A percentile compares a stretch with the other conserved stretches of the same genome.
phyloP scores from a whole-genome alignment of 2,113 vertebrate species.

The Upupa epops region DNA sequence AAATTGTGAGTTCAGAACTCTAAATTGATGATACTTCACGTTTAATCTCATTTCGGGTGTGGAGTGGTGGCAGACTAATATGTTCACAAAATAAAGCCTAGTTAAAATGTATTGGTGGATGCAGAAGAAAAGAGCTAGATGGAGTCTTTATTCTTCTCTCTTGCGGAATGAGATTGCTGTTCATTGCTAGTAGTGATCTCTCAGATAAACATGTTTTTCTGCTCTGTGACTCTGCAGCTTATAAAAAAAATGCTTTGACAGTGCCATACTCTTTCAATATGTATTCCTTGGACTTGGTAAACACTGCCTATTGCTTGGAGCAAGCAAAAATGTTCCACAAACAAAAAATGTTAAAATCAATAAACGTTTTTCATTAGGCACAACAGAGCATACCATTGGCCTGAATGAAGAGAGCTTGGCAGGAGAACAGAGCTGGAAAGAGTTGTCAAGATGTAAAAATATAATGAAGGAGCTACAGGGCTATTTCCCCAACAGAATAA shows the following conservation, averaged over 20 bases:
- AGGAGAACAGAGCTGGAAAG: slow-evolving; percentile 60
- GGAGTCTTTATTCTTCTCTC: slow-evolving; percentile 13
- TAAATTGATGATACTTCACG: background rate
- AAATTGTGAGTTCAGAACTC: background rate
- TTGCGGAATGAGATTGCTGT: background rate
- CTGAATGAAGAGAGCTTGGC: slow-evolving; percentile 50
- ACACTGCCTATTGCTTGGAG: background rate
- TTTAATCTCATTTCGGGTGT: background rate
- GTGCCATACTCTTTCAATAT: background rate
- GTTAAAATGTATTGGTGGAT: background rate
- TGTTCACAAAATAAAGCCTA: rapidly evolving
- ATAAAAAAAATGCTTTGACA: background rate
- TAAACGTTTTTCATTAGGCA: slow-evolving; percentile 42
- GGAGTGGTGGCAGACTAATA: background rate
- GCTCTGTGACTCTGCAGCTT: background rate
- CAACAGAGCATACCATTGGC: slow-evolving; percentile 16
- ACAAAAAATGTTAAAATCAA: slow-evolving; percentile 38
- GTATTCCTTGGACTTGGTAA: slow-evolving; percentile 8
- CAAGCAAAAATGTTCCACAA: slow-evolving; percentile 27
- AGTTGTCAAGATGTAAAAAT: slow-evolving; percentile 65
- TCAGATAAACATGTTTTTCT: background rate
- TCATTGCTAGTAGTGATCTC: background rate
- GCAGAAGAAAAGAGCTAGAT: background rate
- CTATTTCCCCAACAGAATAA: slow-evolving; percentile 56
- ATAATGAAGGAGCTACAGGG: slow-evolving; percentile 51